Evolutionary conservation across 2,888 invertebrate genomes (phyloP), one percentile per base, ranked within the genome.

Genomic region (Chalcosyrphus nemorum): DNA sequence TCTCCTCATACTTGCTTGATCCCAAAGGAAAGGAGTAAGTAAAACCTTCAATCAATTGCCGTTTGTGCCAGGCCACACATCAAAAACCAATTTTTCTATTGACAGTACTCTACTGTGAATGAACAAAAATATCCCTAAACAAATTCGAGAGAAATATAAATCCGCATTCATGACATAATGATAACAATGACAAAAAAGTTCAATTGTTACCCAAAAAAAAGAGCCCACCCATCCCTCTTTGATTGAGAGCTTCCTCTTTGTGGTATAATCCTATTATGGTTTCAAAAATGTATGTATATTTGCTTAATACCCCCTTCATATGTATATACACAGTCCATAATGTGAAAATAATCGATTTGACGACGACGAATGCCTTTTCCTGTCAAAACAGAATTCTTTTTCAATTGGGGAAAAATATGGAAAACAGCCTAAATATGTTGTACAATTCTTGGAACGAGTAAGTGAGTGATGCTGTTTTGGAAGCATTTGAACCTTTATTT

Each of bases 381-480:
- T 65, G 65, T 75, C 65, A 29, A 15, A 52, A 70, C 41, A 27
- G 70, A 29, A 70, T 77, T 70, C 54, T 29, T 11, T 61, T 70
- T 32, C 61, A 59, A 56, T 56, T 41, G 7, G 29, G n/a, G n/a
- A n/a, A 45, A 54, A 43, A 27, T 56, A 74, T 57, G 35, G 45
- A 74, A 56, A 35, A 17, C 41, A 63, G 52, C 41, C 54, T 45
- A 17, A 54, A 45, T 32, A 11, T 32, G 6, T 32, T 7, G 47
- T 45, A 47, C 57, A n/a, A 27, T 65, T 56, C 65, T 56, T 56
- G 13, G 29, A 45, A 47, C 9, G 17, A 47, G 13, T 35, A n/a
- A 61, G 11, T 35, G 65, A 65, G 27, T 65, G 65, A 56, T 75
- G 74, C 21, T 77, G 61, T 70, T 61, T 77, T 61, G 24, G 29